These are phyloP conservation scores for Bostrychus sinensis DNA, from an alignment of 2,113 vertebrate species.

Conservation along the genomic window DNA sequence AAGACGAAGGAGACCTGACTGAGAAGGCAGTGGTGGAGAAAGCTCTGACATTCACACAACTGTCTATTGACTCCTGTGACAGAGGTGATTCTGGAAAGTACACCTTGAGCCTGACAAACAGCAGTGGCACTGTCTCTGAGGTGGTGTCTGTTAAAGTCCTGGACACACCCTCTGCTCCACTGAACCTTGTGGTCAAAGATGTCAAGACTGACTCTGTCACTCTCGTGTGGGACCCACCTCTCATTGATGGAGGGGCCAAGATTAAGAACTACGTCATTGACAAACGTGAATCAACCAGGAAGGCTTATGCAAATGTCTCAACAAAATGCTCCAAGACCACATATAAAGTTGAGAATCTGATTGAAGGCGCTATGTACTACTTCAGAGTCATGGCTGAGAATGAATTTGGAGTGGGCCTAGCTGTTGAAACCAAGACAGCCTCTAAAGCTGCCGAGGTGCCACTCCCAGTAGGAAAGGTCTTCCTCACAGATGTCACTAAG, in stretches of 20 bases:
- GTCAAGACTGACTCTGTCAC: slow-evolving; percentile 89
- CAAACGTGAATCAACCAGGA: slow-evolving; percentile 95
- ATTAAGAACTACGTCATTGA: slow-evolving; percentile 96
- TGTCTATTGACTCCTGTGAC: slow-evolving; percentile 95
- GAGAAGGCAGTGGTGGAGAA: slow-evolving; percentile 92
- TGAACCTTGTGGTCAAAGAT: slow-evolving; percentile 90
- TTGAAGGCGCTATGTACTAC: slow-evolving; percentile 94
- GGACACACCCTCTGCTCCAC: slow-evolving; percentile 93
- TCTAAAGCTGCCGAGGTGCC: slow-evolving; percentile 95
- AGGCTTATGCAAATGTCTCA: slow-evolving; percentile 93
- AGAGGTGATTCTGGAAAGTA: slow-evolving; percentile 97
- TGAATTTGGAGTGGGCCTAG: slow-evolving; percentile 92
- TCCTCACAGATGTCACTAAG: slow-evolving; percentile 92
- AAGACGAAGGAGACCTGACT: slow-evolving; percentile 90
- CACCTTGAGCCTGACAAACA: slow-evolving; percentile 89
- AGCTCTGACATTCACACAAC: slow-evolving; percentile 87
- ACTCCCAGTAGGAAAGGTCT: slow-evolving; percentile 90
- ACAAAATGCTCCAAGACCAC: slow-evolving; percentile 90
- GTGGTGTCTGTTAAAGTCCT: slow-evolving; percentile 94
- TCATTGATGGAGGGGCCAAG: slow-evolving; percentile 94
- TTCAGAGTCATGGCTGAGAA: slow-evolving; percentile 99
- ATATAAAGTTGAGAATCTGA: slow-evolving; percentile 92
- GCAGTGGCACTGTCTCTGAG: slow-evolving; percentile 92
- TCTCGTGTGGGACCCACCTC: slow-evolving; percentile 91
- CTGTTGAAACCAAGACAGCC: slow-evolving; percentile 88